A percentile compares a stretch with the other conserved stretches of the same genome.
These are phyloP conservation scores for Urocynchramus pylzowi DNA, from an alignment of 2,113 vertebrate species.

Conservation along the genomic window DNA sequence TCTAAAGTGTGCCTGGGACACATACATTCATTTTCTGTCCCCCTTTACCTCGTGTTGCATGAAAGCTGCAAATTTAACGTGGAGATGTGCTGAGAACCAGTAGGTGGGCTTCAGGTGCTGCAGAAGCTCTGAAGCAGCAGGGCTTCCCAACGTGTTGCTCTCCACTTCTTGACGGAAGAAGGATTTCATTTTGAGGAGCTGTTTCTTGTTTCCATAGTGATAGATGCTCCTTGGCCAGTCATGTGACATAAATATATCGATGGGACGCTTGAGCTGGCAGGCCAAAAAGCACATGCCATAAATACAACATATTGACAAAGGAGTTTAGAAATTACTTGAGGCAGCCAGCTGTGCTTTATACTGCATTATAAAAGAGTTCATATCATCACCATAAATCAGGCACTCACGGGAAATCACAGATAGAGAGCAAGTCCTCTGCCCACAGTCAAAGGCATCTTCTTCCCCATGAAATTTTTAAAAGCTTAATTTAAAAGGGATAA, in stretches of 20 bases:
- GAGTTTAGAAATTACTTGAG: neutral
- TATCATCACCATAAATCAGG: neutral
- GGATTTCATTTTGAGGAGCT: conserved; percentile 87
- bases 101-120: conserved; percentile 88
- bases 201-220: conserved; percentile 86
- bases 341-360: neutral
- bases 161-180: conserved; percentile 94
- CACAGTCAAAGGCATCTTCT: neutral
- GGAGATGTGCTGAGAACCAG: conserved; percentile 97
- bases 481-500: neutral
- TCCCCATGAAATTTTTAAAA: neutral
- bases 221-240: conserved; percentile 97
- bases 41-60: conserved; percentile 88
- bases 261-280: conserved; percentile 84
- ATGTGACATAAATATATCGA: conserved; percentile 94
- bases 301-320: neutral
- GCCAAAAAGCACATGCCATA: neutral
- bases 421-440: neutral
- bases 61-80: conserved; percentile 94
- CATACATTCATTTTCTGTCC: neutral
- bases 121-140: conserved; percentile 90
- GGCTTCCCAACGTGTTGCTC: conserved; percentile 88
- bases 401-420: neutral
- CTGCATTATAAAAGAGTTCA: neutral
- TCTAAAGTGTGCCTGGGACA: neutral